A percentile compares a stretch with the other conserved stretches of the same genome.
Evolutionary conservation across 2,888 invertebrate species (phyloP).

Genomic region (Epinotia ramella): DNA sequence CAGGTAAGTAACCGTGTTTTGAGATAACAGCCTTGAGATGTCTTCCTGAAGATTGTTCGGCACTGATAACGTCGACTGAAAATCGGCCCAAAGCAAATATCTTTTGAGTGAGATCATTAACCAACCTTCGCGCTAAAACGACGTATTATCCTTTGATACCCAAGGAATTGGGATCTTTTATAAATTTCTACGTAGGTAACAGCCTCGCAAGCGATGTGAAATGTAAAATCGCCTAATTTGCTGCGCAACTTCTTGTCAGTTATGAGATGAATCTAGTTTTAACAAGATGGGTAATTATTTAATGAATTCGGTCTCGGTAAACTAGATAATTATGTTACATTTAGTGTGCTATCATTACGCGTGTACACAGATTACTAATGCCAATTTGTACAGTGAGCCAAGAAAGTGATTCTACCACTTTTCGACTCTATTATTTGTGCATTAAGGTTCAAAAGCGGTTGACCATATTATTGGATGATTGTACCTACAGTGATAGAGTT

Average conservation of each 20-base stretch:
- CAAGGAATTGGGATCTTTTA: neutral
- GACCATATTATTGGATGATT: no score
- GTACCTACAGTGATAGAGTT: no score
- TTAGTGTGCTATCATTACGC: neutral
- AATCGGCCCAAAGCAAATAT: neutral
- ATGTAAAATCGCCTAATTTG: constrained; percentile 5
- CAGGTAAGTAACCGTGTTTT: no score
- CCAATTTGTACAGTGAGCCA: constrained; percentile 1
- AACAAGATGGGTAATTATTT: neutral
- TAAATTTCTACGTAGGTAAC: neutral
- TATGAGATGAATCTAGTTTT: neutral
- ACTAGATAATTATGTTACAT: neutral
- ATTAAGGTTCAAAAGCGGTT: no score
- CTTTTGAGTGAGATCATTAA: constrained; percentile 4
- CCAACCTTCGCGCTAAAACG: neutral
- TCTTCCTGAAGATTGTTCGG: neutral
- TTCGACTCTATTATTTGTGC: no score
- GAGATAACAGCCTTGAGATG: constrained; percentile 17
- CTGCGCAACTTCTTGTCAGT: neutral
- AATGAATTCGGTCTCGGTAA: neutral
- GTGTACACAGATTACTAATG: constrained; percentile 11
- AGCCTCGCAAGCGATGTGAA: neutral
- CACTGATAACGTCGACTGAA: constrained; percentile 12
- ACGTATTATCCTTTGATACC: neutral
- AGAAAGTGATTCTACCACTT: no score